Conservation (phyloP, 2,113 vertebrate species). For the Heterocephalus glaber region DNA sequence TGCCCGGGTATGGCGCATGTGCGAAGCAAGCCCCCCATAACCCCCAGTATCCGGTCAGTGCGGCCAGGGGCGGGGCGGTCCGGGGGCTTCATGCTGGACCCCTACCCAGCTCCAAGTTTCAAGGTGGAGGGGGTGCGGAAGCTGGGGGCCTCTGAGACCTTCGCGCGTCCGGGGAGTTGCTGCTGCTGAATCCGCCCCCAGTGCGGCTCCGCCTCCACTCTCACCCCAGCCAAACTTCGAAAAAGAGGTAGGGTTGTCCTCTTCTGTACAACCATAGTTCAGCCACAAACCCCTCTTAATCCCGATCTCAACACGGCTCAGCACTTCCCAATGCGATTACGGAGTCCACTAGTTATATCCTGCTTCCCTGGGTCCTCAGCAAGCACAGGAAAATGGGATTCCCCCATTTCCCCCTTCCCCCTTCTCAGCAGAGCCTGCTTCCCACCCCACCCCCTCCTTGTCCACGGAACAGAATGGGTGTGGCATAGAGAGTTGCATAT, state of each 20-base stretch:
- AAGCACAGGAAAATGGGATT: not conserved
- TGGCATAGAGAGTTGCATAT: conserved; percentile 77
- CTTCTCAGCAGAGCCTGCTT: not conserved
- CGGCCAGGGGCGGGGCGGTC: conserved; percentile 78
- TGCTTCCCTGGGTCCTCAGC: not conserved
- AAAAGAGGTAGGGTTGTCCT: conserved; percentile 58
- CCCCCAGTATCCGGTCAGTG: conserved; percentile 82
- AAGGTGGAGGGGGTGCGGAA: conserved; percentile 73
- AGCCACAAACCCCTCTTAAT: conserved; percentile 21
- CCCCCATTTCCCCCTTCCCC: not conserved
- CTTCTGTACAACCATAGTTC: conserved; percentile 26
- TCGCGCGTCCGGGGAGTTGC: conserved; percentile 77
- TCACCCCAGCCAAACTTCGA: conserved; percentile 76
- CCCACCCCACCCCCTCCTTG: not conserved
- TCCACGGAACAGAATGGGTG: conserved; percentile 57
- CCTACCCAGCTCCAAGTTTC: conserved; percentile 71
- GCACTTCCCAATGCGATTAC: not conserved
- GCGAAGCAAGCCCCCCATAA: conserved; percentile 81
- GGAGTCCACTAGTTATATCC: not conserved
- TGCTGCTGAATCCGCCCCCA: conserved; percentile 73
- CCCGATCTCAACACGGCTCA: not conserved
- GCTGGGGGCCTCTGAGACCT: conserved; percentile 74
- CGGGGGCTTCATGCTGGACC: conserved; percentile 82
- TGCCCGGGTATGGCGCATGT: conserved; percentile 80
- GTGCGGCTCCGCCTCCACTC: conserved; percentile 76